These are phyloP conservation scores for Ridgeia piscesae DNA, from an alignment of 1,140 invertebrate genomes.

Conservation along the genomic window DNA sequence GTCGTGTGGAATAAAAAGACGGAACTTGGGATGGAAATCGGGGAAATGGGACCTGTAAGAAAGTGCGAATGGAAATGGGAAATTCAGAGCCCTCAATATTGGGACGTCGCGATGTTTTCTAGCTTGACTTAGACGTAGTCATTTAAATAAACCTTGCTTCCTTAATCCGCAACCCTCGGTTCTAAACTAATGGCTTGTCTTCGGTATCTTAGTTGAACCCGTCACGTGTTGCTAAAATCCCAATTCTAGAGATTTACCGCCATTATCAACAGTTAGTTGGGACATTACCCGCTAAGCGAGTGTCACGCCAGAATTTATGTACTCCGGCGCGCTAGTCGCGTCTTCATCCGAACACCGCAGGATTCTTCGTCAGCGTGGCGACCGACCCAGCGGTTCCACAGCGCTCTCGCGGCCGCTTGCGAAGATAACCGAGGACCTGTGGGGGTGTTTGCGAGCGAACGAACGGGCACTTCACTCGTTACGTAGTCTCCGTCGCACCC, in stretches of 20 bases:
- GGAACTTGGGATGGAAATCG: not conserved
- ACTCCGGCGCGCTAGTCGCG: not conserved
- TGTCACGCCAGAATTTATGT: not conserved
- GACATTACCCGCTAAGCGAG: not conserved
- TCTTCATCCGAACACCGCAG: not conserved
- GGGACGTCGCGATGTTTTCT: not conserved
- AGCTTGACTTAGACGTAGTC: not conserved
- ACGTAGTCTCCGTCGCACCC: not conserved
- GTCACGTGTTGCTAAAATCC: not conserved
- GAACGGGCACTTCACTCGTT: not conserved
- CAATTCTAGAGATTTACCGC: not conserved
- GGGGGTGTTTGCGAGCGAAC: not conserved
- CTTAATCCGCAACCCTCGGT: not conserved
- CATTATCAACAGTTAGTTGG: not conserved
- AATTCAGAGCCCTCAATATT: not conserved
- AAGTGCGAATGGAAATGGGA: not conserved
- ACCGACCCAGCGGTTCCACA: too few relatives aligned
- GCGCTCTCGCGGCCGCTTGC: not conserved
- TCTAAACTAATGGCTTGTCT: not conserved
- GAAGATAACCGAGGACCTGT: not conserved
- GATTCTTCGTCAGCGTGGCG: not conserved
- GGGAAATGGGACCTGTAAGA: not conserved
- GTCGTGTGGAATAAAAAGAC: not conserved
- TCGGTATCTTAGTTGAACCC: too few relatives aligned
- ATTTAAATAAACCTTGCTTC: not conserved